These are phyloP conservation scores for Pyrrhia umbra DNA, from an alignment of 2,888 invertebrate genomes.

Conservation along the genomic window DNA sequence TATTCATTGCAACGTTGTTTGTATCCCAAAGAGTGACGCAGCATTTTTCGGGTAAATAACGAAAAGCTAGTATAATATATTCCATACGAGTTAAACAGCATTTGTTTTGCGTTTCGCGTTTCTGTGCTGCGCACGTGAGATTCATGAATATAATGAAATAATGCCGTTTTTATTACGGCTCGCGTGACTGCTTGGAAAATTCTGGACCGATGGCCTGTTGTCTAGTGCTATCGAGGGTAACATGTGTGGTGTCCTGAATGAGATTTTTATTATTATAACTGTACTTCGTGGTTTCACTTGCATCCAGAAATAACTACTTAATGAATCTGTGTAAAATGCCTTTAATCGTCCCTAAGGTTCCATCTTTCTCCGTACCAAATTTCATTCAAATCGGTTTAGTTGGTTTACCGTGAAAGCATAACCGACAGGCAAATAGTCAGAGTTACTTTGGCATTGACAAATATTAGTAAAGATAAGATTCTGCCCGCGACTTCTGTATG, in stretches of 20 bases:
- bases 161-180: slow-evolving; percentile 47
- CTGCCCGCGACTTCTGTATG: no score
- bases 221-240: slow-evolving; percentile 17
- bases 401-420: no score
- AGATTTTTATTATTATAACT: slow-evolving; percentile 6
- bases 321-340: no score
- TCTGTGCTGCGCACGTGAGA: slow-evolving; percentile 51
- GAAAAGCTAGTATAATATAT: slow-evolving; percentile 42
- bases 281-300: no score
- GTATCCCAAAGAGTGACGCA: background rate
- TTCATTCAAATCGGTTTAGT: no score
- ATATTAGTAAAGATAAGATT: no score
- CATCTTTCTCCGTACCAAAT: no score
- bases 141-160: slow-evolving; percentile 54
- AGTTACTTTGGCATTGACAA: no score
- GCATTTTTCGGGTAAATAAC: slow-evolving; percentile 32
- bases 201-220: slow-evolving; percentile 27
- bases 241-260: background rate
- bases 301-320: no score
- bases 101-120: slow-evolving; percentile 42
- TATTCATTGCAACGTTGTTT: background rate
- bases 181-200: slow-evolving; percentile 47
- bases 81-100: slow-evolving; percentile 38
- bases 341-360: no score
- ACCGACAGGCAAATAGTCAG: no score